Evolutionary conservation across 2,888 invertebrate species (phyloP), one percentile per base, ranked within the genome.

Genomic region (Carcina quercana): DNA sequence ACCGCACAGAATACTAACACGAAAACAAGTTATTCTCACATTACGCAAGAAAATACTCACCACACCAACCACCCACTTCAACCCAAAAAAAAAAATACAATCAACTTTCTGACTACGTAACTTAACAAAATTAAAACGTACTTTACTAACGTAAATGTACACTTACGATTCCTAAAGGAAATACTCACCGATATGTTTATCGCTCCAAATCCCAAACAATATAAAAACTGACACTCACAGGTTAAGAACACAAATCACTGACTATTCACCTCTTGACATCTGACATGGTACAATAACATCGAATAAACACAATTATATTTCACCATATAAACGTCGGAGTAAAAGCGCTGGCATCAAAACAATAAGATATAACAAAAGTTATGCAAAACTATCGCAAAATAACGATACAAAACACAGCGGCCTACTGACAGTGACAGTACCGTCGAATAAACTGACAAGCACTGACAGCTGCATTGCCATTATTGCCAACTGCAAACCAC

Each of bases 251-350:
- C 78, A 70, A 75, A 71, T 72, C 75, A 78, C 74, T 62, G 53
- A 64, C 55, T 72, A 71, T 70, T 79, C 80, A 83, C 82, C 78
- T 82, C 76, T 79, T 80, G 79, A 82, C 82, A 82, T 82, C 76
- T 79, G 75, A 78, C 79, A 82, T 79, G 63, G 60, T 63, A 69
- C 57, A 62, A 53, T 53, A 40, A 57, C 28, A 59, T 46, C 42
- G 49, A 54, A 64, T 50, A 53, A 63, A 47, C 71, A 72, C 72
- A 58, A 64, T 59, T 63, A 59, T 61, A 59, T 61, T 61, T 59
- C 69, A 75, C 69, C 58, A 59, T 55, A 53, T 58, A 68, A 60
- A 52, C 53, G 50, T 62, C 49, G 47, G 56, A 58, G 59, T 68
- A 78, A 74, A 70, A 73, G 58, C 55, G 60, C 55, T 61, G 61